Evolutionary conservation across 1,140 invertebrate genomes (phyloP).

Genomic region (Caenorhabditis briggsae): DNA sequence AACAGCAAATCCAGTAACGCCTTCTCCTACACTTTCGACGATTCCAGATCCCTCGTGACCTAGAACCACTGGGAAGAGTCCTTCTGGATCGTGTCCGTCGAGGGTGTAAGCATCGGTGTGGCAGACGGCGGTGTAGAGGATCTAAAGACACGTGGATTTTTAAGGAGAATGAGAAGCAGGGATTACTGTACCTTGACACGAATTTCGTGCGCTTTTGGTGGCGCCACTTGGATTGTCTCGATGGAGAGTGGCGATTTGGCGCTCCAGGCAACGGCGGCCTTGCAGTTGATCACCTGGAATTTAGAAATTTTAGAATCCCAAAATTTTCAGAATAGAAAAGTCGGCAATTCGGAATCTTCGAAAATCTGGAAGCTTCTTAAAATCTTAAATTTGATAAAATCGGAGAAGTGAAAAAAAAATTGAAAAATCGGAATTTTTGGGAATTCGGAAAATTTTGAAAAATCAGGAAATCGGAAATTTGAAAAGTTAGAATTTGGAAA

Average conservation of each 20-base stretch:
- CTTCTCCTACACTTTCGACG: conserved; percentile 73
- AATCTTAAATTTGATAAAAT: too few relatives aligned
- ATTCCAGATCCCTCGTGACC: conserved; percentile 92
- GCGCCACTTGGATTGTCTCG: conserved; percentile 93
- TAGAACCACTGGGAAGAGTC: conserved; percentile 90
- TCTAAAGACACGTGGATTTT: conserved; percentile 81
- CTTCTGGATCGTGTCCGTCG: conserved; percentile 92
- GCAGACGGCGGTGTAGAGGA: conserved; percentile 90
- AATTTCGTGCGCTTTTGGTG: conserved; percentile 86
- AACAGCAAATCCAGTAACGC: conserved; percentile 68
- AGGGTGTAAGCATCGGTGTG: conserved; percentile 97
- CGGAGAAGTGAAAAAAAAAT: too few relatives aligned
- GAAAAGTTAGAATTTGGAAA: too few relatives aligned
- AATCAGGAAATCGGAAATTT: too few relatives aligned
- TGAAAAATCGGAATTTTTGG: too few relatives aligned
- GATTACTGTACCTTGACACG: conserved; percentile 80
- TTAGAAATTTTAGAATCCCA: neutral
- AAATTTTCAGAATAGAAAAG: neutral
- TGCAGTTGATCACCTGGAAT: conserved; percentile 70
- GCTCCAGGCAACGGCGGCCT: conserved; percentile 77
- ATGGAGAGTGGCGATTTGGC: conserved; percentile 85
- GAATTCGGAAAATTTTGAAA: too few relatives aligned
- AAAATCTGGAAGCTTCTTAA: too few relatives aligned
- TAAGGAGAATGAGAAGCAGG: neutral
- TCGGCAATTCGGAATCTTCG: too few relatives aligned